Percentiles rank a stretch among this genome's conserved stretches.
These are phyloP conservation scores for Cephus sareptanus DNA, from an alignment of 2,888 invertebrate genomes.

Conservation along the genomic window DNA sequence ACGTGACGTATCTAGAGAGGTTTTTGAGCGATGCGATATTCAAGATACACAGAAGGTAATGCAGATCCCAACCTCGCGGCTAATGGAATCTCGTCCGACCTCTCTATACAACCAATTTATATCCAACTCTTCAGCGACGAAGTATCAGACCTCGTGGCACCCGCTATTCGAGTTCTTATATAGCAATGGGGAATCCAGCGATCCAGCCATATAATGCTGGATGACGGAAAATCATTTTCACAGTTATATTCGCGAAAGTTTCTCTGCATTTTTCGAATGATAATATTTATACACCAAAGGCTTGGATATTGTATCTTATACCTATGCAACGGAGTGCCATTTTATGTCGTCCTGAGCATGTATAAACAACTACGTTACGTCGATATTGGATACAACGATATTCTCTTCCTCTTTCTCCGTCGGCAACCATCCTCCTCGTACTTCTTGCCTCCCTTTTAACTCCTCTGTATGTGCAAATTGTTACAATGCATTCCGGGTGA, in stretches of 20 bases:
- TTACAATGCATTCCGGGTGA: not conserved
- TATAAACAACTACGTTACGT: not conserved
- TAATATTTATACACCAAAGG: slow-evolving; percentile 12
- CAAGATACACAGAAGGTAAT: not conserved
- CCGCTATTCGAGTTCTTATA: not conserved
- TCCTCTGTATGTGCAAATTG: not conserved
- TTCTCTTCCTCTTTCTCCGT: not conserved
- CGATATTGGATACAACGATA: not conserved
- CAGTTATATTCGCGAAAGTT: not conserved
- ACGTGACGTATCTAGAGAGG: not conserved
- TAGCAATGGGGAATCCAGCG: not conserved
- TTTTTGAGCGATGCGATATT: not conserved
- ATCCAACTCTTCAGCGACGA: not conserved
- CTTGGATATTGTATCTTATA: not conserved
- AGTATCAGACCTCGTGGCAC: not conserved
- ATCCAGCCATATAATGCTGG: not conserved
- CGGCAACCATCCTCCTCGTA: not conserved
- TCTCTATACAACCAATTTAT: not conserved
- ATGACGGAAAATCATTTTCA: not conserved
- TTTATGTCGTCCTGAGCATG: not conserved
- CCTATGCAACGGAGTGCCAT: not conserved
- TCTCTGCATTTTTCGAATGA: slow-evolving; percentile 15
- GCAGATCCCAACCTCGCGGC: not conserved
- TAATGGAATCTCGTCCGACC: not conserved
- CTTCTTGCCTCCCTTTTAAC: not conserved